Base-by-base conservation (phyloP, 2,888 invertebrate species). In the Uropetala carovei region DNA sequence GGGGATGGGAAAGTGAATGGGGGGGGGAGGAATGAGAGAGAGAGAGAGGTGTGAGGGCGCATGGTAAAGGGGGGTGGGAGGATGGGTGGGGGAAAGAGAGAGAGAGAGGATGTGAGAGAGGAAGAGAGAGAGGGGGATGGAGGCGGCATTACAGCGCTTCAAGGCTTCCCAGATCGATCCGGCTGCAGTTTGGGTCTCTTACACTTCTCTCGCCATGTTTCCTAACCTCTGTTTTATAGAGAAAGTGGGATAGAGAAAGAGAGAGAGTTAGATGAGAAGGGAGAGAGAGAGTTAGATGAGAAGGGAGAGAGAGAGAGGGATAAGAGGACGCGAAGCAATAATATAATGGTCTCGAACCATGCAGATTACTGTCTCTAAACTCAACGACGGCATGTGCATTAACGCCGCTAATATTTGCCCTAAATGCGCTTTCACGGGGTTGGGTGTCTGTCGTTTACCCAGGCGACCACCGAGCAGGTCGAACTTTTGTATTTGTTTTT, bases 151-250 rank as follows among this genome's bases (percentile, higher is more conserved):
- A 89, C 64, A 64, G 64, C 68, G 89, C 89, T 89, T 89, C 89
- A 89, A 89, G 89, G 89, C 89, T 89, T 68, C 43, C 43, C 89
- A 89, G 64, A 89, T 89, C 89, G 89, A 89, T 89, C 89, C 64
- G 89, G 89, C 64, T 89, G 89, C 89, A 89, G 89, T 64, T 89
- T 89, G 60, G 89, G 64, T 60, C 75, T 68, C 68, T n/a, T 22
- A n/a, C 68, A 18, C 10, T 22, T 22, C 75, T 89, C 89, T 89
- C 89, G 64, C 89, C 89, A 60, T 89, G 89, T 89, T 89, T 89
- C 89, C 89, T 89, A 89, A 68, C 64, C 89, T 64, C 16, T 18
- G 60, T 89, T 89, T 64, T 43, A 60, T 30, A 43, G 30, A 89
- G 89, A 89, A 64, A 68, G 43, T 30, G 86, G 60, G 86, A 59